Evolutionary conservation across 2,888 invertebrate genomes (phyloP).

Genomic region (Ceramica pisi): DNA sequence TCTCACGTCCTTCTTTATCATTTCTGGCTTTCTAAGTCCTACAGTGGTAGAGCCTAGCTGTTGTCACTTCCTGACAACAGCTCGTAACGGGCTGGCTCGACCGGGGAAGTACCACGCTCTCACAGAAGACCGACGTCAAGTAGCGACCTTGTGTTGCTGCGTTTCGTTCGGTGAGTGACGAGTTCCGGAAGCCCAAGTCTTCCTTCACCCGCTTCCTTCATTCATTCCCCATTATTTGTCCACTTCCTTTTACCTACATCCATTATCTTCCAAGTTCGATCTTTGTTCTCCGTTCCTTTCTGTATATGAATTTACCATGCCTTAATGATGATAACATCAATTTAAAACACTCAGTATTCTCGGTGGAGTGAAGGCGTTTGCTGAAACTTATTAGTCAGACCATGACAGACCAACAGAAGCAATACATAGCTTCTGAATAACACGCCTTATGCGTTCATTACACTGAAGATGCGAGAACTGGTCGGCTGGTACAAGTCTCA

Average conservation of each 20-base stretch:
- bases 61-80: background rate
- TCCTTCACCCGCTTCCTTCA: background rate
- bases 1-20: background rate
- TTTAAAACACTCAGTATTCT: background rate
- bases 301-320: background rate
- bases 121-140: background rate
- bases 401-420: background rate
- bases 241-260: background rate
- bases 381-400: background rate
- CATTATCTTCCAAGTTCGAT: background rate
- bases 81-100: slow-evolving; percentile 30
- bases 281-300: background rate
- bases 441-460: slow-evolving; percentile 12
- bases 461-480: slow-evolving; percentile 21
- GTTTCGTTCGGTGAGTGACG: slow-evolving; percentile 31
- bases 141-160: slow-evolving; percentile 13
- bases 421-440: background rate
- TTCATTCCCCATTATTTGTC: background rate
- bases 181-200: slow-evolving; percentile 11
- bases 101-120: slow-evolving; percentile 32
- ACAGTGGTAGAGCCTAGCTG: slow-evolving; percentile 18
- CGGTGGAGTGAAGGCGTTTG: slow-evolving; percentile 7
- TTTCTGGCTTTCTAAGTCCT: background rate
- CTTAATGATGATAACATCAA: slow-evolving; percentile 3
- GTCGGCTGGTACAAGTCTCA: too few relatives aligned